A percentile compares a stretch with the other conserved stretches of the same genome.
Conservation (phyloP, 2,113 vertebrate species). For the Apodemus sylvaticus region DNA sequence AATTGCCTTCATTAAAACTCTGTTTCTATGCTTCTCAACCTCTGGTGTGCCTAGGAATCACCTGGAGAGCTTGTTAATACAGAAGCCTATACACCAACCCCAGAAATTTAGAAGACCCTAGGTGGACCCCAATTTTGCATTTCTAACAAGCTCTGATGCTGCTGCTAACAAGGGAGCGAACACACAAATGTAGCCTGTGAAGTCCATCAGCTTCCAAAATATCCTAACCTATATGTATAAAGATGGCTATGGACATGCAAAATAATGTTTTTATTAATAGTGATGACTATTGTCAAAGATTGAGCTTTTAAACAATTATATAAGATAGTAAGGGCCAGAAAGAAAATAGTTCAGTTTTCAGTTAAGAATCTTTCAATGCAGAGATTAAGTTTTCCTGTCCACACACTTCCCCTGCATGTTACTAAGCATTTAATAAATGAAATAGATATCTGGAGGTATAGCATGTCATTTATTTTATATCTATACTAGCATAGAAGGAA, state of each 20-base stretch:
- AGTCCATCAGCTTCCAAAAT: background rate
- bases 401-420: background rate
- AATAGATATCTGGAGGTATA: background rate
- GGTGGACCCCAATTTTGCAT: background rate
- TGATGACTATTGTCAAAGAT: background rate
- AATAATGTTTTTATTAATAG: background rate
- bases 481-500: background rate
- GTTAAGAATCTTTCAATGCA: background rate
- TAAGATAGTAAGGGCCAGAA: background rate
- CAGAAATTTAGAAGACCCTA: background rate
- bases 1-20: background rate
- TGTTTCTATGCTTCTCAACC: background rate
- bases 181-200: background rate
- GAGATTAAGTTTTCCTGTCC: background rate
- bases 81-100: background rate
- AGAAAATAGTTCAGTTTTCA: background rate
- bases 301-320: background rate
- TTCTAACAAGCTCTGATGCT: background rate
- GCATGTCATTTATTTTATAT: fast-evolving
- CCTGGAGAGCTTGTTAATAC: background rate
- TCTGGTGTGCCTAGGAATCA: background rate
- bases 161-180: background rate
- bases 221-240: background rate
- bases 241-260: background rate
- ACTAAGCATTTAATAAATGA: background rate